A percentile compares a stretch with the other conserved stretches of the same genome.
Evolutionary conservation across 2,797 vertebrate species (phyloP).

Genomic region (Peromyscus nudipes): DNA sequence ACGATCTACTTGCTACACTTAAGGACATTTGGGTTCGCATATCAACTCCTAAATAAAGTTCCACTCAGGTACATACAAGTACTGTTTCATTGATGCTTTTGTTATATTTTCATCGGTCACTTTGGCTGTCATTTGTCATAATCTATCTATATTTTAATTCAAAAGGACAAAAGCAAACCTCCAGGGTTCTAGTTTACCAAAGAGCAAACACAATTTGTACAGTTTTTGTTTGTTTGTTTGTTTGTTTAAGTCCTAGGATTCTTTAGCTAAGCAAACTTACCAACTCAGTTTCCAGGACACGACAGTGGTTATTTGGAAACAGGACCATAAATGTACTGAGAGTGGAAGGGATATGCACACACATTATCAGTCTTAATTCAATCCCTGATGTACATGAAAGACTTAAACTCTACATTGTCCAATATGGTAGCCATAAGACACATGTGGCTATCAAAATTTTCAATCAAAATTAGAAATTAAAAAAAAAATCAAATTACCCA

Average conservation of each 20-base stretch:
- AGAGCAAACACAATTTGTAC: slow-evolving; percentile 30
- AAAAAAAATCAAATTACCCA: background rate
- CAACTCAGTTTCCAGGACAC: slow-evolving; percentile 23
- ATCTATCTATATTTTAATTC: slow-evolving; percentile 39
- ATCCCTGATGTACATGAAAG: background rate
- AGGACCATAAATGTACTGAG: background rate
- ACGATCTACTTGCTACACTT: slow-evolving; percentile 27
- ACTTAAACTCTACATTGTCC: background rate
- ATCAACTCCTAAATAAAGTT: slow-evolving; percentile 24
- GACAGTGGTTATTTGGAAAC: slow-evolving; percentile 43
- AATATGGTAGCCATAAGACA: background rate
- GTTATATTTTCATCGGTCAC: background rate
- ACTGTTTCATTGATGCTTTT: background rate
- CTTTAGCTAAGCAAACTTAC: background rate
- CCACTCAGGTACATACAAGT: background rate
- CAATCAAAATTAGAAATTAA: slow-evolving; percentile 43
- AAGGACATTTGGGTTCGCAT: slow-evolving; percentile 17
- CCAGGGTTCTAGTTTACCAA: slow-evolving; percentile 1
- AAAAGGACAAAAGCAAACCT: slow-evolving; percentile 59
- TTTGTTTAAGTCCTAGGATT: slow-evolving; percentile 18
- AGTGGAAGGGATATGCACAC: background rate
- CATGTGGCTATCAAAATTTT: background rate
- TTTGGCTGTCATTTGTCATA: slow-evolving; percentile 18
- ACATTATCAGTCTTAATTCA: background rate
- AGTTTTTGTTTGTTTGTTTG: background rate